Evolutionary conservation across 1,140 invertebrate genomes (phyloP), one percentile per base, ranked within the genome.

Genomic region (Diachasma alloeum): DNA sequence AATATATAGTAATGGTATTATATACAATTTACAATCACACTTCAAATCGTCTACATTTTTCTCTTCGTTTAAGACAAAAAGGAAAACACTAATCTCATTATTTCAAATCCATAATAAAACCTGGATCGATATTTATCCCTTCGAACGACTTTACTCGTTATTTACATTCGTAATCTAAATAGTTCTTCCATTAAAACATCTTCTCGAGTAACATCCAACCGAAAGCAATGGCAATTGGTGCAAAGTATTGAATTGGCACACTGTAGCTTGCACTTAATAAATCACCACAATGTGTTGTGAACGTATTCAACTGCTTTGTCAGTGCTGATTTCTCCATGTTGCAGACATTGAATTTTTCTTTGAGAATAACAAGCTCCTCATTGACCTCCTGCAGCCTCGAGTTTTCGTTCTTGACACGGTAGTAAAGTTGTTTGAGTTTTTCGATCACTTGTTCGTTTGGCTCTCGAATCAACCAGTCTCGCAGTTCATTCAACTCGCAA

Each of bases 281-380:
- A 81, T 88, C 83, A 31, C 86, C 87, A 46, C 87, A 89, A 79
- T 90, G 85, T 59, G 81, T 81, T 76, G 87, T 86, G 3, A 90
- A 80, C 19, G 81, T 83, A 72, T 81, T 73, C 76, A 86, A 87
- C 48, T 90, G 88, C 73, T 87, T 89, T 11, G 83, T 80, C 4
- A 92, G 78, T 46, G 88, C 81, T 11, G 86, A 77, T 77, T 91
- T 91, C 75, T 92, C 90, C 63, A 90, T 87, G 39, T 85, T 86
- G 6, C 86, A 85, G 37, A 78, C 75, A 66, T 88, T 87, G 79
- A 87, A 92, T 72, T 90, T 89, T 79, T 92, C 91, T 59, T 91
- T 91, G 17, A 92, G 78, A 17, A 88, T 85, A 66, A 90, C 88
- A 56, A 92, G 76, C 78, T 92, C 91, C 75, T 91, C 91, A 73